Conservation (phyloP, 1,140 invertebrate genomes). For the Lanistes nyassanus region DNA sequence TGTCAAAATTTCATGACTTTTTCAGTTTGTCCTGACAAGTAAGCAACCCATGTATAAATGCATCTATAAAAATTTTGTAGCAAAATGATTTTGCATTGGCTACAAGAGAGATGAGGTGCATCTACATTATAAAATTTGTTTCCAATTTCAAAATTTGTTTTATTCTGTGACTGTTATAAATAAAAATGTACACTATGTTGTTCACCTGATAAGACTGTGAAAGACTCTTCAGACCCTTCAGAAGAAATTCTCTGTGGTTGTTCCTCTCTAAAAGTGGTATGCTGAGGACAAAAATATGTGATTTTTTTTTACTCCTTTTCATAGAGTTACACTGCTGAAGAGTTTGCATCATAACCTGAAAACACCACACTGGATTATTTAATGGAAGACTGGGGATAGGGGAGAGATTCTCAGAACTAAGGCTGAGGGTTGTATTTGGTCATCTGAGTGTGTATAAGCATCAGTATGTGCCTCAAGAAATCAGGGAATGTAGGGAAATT, state of each 20-base stretch:
- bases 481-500: too few species aligned
- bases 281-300: slow-evolving; percentile 27
- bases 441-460: too few species aligned
- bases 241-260: slow-evolving; percentile 71
- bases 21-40: background rate
- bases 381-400: too few species aligned
- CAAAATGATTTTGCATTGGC: too few species aligned
- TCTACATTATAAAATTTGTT: background rate
- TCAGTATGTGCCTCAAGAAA: too few species aligned
- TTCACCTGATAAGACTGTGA: slow-evolving; percentile 77
- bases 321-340: too few species aligned
- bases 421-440: too few species aligned
- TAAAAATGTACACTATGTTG: slow-evolving; percentile 12
- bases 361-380: too few species aligned
- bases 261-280: slow-evolving; percentile 52
- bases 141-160: background rate
- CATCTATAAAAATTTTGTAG: background rate
- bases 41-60: background rate
- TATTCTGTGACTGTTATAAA: background rate
- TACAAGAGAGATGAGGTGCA: background rate
- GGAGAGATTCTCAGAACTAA: too few species aligned
- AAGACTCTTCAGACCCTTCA: slow-evolving; percentile 76
- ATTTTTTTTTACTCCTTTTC: too few species aligned
- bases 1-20: too few species aligned
- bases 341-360: too few species aligned